Evolutionary conservation across 2,888 invertebrate species (phyloP).

Genomic region (Torymus aiolomorphi): DNA sequence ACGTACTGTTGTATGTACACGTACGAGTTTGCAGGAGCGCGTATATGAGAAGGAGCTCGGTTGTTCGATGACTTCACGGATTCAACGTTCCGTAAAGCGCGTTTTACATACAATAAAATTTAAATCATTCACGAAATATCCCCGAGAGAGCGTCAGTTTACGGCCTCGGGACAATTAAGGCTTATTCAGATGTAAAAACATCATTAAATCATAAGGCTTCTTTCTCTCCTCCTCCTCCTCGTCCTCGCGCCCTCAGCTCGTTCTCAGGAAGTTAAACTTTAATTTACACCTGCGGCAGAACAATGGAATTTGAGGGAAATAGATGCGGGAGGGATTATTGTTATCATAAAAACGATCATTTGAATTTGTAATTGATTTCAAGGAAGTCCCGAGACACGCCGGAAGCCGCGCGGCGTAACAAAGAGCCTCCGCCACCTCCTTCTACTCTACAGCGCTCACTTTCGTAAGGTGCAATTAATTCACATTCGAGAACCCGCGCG

Average conservation of each 20-base stretch:
- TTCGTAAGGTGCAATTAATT: conserved; percentile 56
- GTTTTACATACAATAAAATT: conserved; percentile 55
- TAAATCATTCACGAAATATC: conserved; percentile 47
- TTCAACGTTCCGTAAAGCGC: conserved; percentile 33
- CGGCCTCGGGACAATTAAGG: conserved; percentile 46
- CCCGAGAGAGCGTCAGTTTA: conserved; percentile 7
- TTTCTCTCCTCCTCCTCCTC: conserved; percentile 25
- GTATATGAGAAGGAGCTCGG: not conserved
- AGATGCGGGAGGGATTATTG: conserved; percentile 53
- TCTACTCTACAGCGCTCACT: conserved; percentile 13
- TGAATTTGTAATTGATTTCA: conserved; percentile 59
- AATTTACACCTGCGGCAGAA: conserved; percentile 52
- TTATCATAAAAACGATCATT: conserved; percentile 57
- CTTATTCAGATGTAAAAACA: conserved; percentile 50
- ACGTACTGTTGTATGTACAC: no score
- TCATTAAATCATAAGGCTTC: conserved; percentile 52
- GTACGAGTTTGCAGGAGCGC: not conserved
- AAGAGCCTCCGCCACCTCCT: conserved; percentile 1
- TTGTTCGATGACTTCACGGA: conserved; percentile 2
- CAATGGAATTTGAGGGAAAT: conserved; percentile 57
- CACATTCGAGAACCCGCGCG: conserved; percentile 45
- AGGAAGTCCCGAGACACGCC: conserved; percentile 52
- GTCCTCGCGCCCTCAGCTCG: no score
- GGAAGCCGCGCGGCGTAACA: conserved; percentile 54
- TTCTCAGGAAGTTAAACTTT: conserved; percentile 56